phyloP scores from a whole-genome alignment of 2,113 vertebrate genomes.

The Anolis carolinensis region DNA sequence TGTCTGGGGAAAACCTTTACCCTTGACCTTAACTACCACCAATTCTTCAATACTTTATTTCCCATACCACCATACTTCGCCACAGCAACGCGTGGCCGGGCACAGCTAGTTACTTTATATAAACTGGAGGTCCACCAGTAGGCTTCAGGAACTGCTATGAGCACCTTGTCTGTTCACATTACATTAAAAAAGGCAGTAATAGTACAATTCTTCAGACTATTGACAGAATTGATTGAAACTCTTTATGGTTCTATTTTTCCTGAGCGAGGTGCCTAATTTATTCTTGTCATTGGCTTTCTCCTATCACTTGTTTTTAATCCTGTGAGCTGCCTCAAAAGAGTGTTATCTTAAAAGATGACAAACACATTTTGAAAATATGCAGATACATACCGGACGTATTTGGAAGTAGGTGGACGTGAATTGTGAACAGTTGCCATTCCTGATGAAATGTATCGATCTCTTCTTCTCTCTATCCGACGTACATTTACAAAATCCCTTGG shows the following conservation, averaged over 20 bases:
- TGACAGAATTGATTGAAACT: not conserved
- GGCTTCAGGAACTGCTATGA: too few relatives aligned
- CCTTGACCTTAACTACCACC: too few relatives aligned
- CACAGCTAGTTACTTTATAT: too few relatives aligned
- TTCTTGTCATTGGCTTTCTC: not conserved
- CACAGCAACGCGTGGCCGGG: too few relatives aligned
- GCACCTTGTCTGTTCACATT: too few relatives aligned
- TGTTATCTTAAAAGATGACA: not conserved
- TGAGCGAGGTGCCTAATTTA: not conserved
- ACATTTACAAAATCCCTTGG: conserved; percentile 95
- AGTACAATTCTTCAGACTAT: conserved; percentile 20
- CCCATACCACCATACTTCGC: too few relatives aligned
- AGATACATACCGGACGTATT: conserved; percentile 86
- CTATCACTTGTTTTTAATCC: not conserved
- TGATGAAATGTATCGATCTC: conserved; percentile 90
- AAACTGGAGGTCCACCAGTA: too few relatives aligned
- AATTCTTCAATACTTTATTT: too few relatives aligned
- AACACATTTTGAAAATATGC: not conserved
- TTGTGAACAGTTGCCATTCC: conserved; percentile 89
- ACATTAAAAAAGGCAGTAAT: not conserved
- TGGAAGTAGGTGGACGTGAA: conserved; percentile 83
- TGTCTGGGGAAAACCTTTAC: too few relatives aligned
- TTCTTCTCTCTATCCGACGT: conserved; percentile 89
- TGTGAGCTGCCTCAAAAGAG: not conserved
- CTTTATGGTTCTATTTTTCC: not conserved